phyloP scores from a whole-genome alignment of 2,797 vertebrate genomes.

The Apodemus agrarius region DNA sequence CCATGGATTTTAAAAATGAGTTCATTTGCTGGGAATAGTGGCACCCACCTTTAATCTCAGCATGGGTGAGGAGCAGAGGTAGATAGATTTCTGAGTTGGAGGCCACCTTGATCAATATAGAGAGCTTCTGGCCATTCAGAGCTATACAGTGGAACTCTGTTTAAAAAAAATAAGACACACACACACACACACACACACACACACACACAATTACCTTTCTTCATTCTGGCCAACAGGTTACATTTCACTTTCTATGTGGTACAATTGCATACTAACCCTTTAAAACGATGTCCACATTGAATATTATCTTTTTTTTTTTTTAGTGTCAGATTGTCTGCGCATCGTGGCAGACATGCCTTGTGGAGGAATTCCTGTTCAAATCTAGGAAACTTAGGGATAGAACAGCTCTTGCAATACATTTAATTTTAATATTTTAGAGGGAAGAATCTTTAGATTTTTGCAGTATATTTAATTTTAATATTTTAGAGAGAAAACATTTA shows the following conservation, averaged over 20 bases:
- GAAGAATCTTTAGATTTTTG: not conserved
- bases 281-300: not conserved
- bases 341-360: not conserved
- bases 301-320: conserved; percentile 18
- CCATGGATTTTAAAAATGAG: not conserved
- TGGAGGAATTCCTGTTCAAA: conserved; percentile 15
- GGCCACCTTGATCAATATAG: not conserved
- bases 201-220: not conserved
- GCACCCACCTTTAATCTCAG: not conserved
- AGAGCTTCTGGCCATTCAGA: too few species aligned
- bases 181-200: too few species aligned
- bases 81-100: not conserved
- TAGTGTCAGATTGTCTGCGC: not conserved
- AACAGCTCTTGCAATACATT: not conserved
- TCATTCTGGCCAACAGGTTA: not conserved
- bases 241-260: not conserved
- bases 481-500: conserved; percentile 8
- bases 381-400: not conserved
- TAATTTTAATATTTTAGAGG: conserved; percentile 52
- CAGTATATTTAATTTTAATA: conserved; percentile 20
- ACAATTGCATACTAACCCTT: not conserved
- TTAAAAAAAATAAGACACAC: not conserved
- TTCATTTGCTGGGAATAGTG: not conserved
- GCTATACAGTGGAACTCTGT: not conserved
- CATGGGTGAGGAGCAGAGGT: too few species aligned